Percentiles rank a stretch among this genome's conserved stretches.
These are phyloP conservation scores for Rutilus rutilus DNA, from an alignment of 2,113 vertebrate genomes.

Conservation along the genomic window DNA sequence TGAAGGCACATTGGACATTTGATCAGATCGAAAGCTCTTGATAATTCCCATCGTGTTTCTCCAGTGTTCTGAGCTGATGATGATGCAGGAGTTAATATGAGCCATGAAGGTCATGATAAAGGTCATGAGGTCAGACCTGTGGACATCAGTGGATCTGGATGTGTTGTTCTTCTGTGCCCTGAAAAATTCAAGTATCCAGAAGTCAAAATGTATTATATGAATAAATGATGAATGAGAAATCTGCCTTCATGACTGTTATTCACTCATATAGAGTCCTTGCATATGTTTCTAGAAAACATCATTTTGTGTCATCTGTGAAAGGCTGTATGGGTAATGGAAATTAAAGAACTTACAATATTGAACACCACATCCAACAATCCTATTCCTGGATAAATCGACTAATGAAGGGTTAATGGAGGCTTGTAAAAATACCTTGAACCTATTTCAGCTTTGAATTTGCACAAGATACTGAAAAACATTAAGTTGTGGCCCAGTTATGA, in stretches of 20 bases:
- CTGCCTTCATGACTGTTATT: conserved; percentile 86
- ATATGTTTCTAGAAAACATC: background rate
- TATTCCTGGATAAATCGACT: background rate
- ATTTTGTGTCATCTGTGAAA: background rate
- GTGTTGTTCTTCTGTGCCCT: conserved; percentile 53
- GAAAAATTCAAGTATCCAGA: background rate
- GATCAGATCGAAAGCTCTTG: background rate
- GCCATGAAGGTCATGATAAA: background rate
- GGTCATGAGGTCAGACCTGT: conserved; percentile 17
- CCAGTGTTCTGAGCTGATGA: too few species aligned
- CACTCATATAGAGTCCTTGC: conserved; percentile 45
- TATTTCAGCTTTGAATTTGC: background rate
- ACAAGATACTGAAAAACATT: background rate
- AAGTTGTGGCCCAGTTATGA: background rate
- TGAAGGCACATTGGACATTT: background rate
- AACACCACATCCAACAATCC: background rate
- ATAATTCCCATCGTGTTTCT: background rate
- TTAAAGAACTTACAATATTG: background rate
- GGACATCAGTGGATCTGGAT: conserved; percentile 1
- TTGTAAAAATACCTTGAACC: background rate
- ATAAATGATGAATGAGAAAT: conserved; percentile 72
- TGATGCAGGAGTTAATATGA: background rate
- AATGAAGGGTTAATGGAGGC: background rate
- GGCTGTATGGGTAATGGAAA: background rate
- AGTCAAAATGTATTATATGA: conserved; percentile 45